phyloP scores from a whole-genome alignment of 2,113 vertebrate species.

The Podocnemis expansa region DNA sequence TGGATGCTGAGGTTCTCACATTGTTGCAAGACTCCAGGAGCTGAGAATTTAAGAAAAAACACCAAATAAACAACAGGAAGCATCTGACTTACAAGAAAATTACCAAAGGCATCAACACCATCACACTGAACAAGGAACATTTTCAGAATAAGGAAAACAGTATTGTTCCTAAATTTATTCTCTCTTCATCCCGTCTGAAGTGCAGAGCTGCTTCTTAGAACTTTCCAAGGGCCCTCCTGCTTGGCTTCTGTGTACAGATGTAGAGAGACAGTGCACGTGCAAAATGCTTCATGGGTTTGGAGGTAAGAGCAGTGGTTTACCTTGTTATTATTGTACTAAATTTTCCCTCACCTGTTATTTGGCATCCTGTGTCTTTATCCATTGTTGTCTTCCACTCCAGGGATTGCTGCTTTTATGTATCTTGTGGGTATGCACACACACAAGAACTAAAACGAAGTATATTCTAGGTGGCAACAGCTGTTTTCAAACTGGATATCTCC shows the following conservation, averaged over 20 bases:
- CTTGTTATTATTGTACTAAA: not conserved
- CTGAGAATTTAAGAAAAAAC: not conserved
- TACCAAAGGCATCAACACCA: not conserved
- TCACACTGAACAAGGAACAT: not conserved
- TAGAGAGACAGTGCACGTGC: accelerated
- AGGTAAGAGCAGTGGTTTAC: not conserved
- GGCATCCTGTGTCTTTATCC: not conserved
- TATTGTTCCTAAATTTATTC: not conserved
- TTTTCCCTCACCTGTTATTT: not conserved
- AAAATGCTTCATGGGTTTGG: too few species aligned
- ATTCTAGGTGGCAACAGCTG: not conserved
- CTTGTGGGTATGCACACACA: too few species aligned
- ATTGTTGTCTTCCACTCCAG: too few species aligned
- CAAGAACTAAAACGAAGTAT: not conserved
- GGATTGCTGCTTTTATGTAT: too few species aligned
- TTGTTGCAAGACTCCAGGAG: not conserved
- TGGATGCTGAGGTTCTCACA: not conserved
- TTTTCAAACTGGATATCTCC: not conserved
- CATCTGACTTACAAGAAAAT: not conserved
- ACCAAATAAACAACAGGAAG: too few species aligned
- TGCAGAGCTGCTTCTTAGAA: not conserved
- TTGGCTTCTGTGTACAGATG: not conserved
- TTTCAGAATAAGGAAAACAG: not conserved
- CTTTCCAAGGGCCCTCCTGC: accelerated
- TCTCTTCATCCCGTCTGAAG: not conserved